Evolutionary conservation across 2,888 invertebrate genomes (phyloP), one percentile per base, ranked within the genome.

Genomic region (Diloba caeruleocephala): DNA sequence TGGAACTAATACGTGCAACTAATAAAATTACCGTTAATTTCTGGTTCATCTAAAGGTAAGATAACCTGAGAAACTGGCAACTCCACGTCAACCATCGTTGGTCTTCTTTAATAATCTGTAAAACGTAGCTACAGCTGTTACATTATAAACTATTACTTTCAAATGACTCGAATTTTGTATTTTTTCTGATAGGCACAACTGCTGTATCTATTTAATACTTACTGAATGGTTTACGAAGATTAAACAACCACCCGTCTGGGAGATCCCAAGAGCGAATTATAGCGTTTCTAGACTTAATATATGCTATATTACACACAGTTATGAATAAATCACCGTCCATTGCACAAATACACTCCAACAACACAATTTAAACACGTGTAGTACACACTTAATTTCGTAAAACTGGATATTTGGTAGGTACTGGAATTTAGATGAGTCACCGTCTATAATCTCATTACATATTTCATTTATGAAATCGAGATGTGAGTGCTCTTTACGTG

Each of bases 241-340:
- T 71, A 58, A 83, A 57, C 21, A 92, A 76, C 79, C 81, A 82
- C 14, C 92, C 91, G 49, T 78, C 79, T 1, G 88, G 81, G 13
- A 68, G 67, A 60, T 92, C 90, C 71, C 84, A 81, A 34, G 90
- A 88, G 3, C 91, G 85, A 37, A 92, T 83, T 1, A 90, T 1
- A 26, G 67, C 62, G 78, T 92, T 92, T 53, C 91, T 85, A 21
- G 79, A 63, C 23, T 77, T 73, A 19, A 78, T 58, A 43, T 88
- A 90, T 9, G 86, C 26, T 59, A 61, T 84, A 76, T 88, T 80
- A 54, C 71, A 82, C 33, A 69, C 53, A 7, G 62, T 17, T 13
- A 38, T 7, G 17, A 62, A 3, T n/a, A 71, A 53, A 31, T 61
- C 72, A 76, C 53, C 44, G 71, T 75, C 76, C 84, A 81, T 84